These are phyloP conservation scores for Grapholita molesta DNA, from an alignment of 1,140 invertebrate species.

Conservation along the genomic window DNA sequence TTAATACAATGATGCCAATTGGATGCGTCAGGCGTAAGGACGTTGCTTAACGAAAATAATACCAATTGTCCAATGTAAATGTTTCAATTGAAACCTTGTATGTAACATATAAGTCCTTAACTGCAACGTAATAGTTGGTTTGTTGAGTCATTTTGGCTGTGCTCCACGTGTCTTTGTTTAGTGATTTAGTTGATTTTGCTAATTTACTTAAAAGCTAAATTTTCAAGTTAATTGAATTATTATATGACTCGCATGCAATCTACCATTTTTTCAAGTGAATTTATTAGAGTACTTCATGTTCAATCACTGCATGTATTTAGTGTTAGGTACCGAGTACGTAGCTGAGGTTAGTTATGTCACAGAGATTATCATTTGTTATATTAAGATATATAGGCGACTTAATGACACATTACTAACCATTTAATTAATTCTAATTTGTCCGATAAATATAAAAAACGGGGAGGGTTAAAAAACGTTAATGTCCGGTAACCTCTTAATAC, in stretches of 20 bases:
- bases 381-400: no score
- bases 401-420: no score
- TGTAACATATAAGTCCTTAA: background rate
- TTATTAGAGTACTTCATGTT: no score
- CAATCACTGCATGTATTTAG: no score
- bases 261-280: no score
- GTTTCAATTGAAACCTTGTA: background rate
- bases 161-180: background rate
- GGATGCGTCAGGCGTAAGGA: background rate
- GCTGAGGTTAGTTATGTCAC: no score
- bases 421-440: conserved; percentile 63
- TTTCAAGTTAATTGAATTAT: no score
- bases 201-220: no score
- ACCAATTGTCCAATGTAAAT: background rate
- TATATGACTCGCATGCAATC: no score
- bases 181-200: background rate
- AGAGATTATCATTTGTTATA: no score
- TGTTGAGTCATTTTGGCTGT: background rate
- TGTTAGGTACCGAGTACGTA: no score
- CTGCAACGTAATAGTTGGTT: background rate
- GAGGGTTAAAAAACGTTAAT: conserved; percentile 52
- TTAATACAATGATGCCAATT: background rate
- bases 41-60: background rate
- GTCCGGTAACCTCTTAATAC: conserved; percentile 46
- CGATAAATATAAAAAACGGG: conserved; percentile 32